Conservation (phyloP, 2,113 vertebrate genomes). For the Parotia lawesii region DNA sequence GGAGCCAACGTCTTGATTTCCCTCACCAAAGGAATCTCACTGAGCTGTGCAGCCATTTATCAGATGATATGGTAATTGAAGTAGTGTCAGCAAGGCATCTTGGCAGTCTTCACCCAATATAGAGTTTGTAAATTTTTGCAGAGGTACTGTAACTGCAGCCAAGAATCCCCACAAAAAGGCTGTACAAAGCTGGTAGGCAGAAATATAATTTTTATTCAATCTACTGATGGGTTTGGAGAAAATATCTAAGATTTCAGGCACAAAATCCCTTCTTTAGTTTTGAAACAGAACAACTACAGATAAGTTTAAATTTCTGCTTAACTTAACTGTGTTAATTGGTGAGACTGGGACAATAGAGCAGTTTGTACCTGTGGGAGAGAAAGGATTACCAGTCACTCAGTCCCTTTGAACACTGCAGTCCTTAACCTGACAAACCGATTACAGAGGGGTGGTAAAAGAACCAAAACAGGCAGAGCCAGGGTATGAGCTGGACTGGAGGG, state of each 20-base stretch:
- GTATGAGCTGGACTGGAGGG: not conserved
- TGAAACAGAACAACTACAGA: not conserved
- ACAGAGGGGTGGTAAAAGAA: not conserved
- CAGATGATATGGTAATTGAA: slow-evolving; percentile 26
- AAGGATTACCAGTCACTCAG: not conserved
- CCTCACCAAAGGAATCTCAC: not conserved
- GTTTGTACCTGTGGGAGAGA: not conserved
- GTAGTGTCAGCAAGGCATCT: not conserved
- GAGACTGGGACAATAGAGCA: not conserved
- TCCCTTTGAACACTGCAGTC: not conserved
- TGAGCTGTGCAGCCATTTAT: slow-evolving; percentile 3
- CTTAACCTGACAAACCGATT: not conserved
- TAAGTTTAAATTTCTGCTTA: not conserved
- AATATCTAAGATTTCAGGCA: not conserved
- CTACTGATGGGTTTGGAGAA: not conserved
- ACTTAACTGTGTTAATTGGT: not conserved
- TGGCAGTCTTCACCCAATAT: not conserved
- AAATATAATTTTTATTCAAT: not conserved
- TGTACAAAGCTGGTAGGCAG: not conserved
- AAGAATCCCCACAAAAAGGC: not conserved
- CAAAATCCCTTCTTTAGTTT: not conserved
- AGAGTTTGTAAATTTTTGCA: not conserved
- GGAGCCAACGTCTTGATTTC: not conserved
- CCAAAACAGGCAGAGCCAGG: not conserved
- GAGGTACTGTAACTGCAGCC: not conserved